Evolutionary conservation across 2,113 vertebrate species (phyloP), one percentile per base, ranked within the genome.

Genomic region (Maccullochella peelii): DNA sequence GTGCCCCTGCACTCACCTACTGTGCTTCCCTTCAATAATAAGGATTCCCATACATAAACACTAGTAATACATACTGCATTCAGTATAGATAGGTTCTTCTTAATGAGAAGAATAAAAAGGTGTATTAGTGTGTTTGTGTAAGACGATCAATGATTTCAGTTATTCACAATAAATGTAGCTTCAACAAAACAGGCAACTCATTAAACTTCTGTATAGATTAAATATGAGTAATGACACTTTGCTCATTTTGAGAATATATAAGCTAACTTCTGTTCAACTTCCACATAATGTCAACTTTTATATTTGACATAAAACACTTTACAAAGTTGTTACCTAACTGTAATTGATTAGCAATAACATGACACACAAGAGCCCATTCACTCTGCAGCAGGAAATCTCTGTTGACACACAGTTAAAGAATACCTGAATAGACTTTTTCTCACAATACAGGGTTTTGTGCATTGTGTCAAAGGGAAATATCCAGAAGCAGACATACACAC

Each of bases 361-460:
- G 62, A 80, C n/a, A 59, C 63, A 79, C 61, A 88, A 21, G 11
- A 49, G 58, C 10, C 77, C n/a, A 52, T 87, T 89, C 81, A 89
- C 42, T 80, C 42, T 50, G 62, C 33, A 21, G 73, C 65, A 75
- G 86, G 44, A 83, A 85, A 42, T 20, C 69, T 65, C 1, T 86
- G 85, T 90, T 89, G 84, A 73, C 84, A 87, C 67, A 85, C 16
- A 11, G 90, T 88, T 89, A 83, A 91, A 86, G 65, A 74, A 88
- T 77, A 84, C 68, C 77, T 59, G 63, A 74, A 61, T 10, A 36
- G 47, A 12, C 18, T 55, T 11, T 40, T 61, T 50, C 63, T 47
- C 61, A 88, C 80, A 92, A 77, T 63, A 20, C 16, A 30, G 18
- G 58, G 30, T 74, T 86, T 82, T 90, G 86, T 89, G 42, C 58